Base-by-base conservation (phyloP, 2,888 invertebrate species). In the Torymus texanus region DNA sequence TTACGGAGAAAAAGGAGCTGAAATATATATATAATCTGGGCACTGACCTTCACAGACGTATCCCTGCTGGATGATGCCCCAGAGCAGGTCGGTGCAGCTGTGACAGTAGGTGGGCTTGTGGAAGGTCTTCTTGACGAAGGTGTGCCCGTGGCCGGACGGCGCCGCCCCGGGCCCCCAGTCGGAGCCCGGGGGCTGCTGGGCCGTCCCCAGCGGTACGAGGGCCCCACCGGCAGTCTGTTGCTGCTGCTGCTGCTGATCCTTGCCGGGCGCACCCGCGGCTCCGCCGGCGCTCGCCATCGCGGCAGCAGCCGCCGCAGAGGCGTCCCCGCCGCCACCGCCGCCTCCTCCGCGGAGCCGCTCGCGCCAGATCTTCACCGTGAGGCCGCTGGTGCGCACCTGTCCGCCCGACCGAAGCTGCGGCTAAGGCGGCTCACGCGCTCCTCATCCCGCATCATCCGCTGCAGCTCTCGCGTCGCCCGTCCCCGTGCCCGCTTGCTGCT, bases 31-130 rank as follows among this genome's bases (percentile, higher is more conserved):
- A n/a, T n/a, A n/a, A 24, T 24, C 21, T 12, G 51, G 41, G 21
- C 4, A 63, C 85, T 79, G 85, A 99, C 99, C 98, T 97, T 99
- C 99, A 94, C 99, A 99, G 91, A 97, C 97, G 94, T 97, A 98
- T 92, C 99, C 99, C 93, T 98, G 98, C 92, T 98, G 98, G 92
- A 99, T 97, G 93, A 99, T 95, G 91, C 99, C 98, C 99, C 99
- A 99, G 91, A 99, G 95, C 94, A 98, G 96, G 92, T 99, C 99
- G 92, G 98, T 97, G 94, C 99, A 99, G 93, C 98, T 98, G 93
- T 99, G 99, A 94, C 99, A 99, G 94, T 98, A 98, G 90, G 98
- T 98, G 91, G 98, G 99, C 94, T 98, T 98, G 94, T 99, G 99
- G 94, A 99, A 99, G 92, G 98, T 98, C 94, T 98, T 99, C 95